Base-by-base conservation (phyloP, 1,140 invertebrate species). In the Araneus ventricosus region DNA sequence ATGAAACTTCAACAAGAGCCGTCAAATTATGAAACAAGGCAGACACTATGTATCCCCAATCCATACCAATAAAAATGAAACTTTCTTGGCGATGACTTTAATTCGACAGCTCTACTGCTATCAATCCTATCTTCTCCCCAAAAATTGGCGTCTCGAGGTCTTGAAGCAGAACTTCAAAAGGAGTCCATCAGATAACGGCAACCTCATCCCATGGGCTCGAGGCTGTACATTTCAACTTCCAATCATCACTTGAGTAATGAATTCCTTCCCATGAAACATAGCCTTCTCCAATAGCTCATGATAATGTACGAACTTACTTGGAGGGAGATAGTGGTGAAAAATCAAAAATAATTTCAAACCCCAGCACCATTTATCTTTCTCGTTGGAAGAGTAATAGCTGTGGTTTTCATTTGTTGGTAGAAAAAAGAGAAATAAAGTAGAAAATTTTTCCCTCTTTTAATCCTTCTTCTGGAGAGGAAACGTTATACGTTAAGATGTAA, bases 331-430 rank as follows among this genome's bases (percentile, higher is more conserved):
- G 30, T 10, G 70, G 70, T 75, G 70, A 75, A 75, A 75, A 75
- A 75, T 37, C 30, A 75, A 75, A 75, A 75, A 75, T 75, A 75
- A 75, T 75, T 75, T 75, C 70, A 75, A 75, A 75, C 70, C 70
- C 14, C 14, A 6, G 30, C 30, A 30, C 30, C 27, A 75, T 75
- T 75, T 75, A 75, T 75, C 70, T 75, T 75, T 34, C 70, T 34
- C 70, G 17, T 10, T 20, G 70, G 30, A 75, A 75, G 70, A 75
- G 30, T 75, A 75, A 75, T 75, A 30, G 34, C 30, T 75, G 70
- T 20, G 70, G 70, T 75, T 75, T 75, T 75, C 70, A 75, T 75
- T 75, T 75, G 70, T 34, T 34, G 70, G 63, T n/a, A 27, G 10
- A n/a, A 67, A 75, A 34, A 37, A 37, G 5, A 34, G 20, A 17